These are phyloP conservation scores for Craseonycteris thonglongyai DNA, from an alignment of 2,113 vertebrate genomes.

Conservation along the genomic window DNA sequence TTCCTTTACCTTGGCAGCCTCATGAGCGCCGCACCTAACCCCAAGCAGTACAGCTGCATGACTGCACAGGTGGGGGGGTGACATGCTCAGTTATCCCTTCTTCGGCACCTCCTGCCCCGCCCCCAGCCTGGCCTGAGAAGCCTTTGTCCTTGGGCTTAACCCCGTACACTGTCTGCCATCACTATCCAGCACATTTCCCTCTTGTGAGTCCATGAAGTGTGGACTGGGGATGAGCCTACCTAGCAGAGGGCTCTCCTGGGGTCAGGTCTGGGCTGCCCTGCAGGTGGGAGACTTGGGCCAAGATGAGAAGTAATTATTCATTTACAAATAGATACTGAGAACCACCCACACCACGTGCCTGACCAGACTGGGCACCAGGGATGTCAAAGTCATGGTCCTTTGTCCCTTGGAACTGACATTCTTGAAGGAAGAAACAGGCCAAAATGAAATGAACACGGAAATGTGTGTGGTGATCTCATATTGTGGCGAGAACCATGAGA, in stretches of 20 bases:
- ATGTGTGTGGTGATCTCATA: neutral
- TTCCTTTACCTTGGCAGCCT: neutral
- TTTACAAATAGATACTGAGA: neutral
- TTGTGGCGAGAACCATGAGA: accelerated
- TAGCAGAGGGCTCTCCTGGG: neutral
- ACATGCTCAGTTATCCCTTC: accelerated
- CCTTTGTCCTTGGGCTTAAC: neutral
- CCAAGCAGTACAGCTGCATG: neutral
- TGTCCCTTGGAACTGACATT: neutral
- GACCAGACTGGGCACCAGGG: neutral
- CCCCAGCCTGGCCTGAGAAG: neutral
- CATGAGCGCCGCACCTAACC: neutral
- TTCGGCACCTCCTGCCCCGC: neutral
- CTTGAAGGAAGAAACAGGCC: neutral
- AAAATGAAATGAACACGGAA: neutral
- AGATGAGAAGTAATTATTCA: neutral
- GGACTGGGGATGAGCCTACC: too few relatives aligned
- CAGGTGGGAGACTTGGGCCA: neutral
- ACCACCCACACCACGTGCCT: too few relatives aligned
- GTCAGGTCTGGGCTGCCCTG: neutral
- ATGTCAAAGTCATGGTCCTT: neutral
- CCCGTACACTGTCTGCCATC: neutral
- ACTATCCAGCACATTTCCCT: neutral
- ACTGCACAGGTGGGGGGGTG: accelerated
- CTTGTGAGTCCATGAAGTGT: neutral